Conservation (phyloP, 2,888 invertebrate species). For the Drosophila peninsularis region DNA sequence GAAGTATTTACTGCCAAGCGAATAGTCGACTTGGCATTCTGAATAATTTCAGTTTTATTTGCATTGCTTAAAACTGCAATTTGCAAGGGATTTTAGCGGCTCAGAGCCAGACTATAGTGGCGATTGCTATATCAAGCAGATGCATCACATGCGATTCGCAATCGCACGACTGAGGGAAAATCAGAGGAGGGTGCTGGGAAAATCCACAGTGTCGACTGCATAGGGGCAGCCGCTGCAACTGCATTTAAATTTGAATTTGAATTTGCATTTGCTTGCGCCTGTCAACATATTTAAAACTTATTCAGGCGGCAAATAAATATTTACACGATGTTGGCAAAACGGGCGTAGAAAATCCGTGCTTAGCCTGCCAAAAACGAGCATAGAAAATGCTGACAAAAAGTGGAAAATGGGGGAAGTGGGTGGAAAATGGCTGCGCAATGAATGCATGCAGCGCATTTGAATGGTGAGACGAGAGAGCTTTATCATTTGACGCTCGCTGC, state of each 20-base stretch:
- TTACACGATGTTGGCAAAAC: conserved; percentile 58
- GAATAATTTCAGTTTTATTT: conserved; percentile 9
- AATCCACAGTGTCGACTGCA: conserved; percentile 38
- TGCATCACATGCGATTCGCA: conserved; percentile 49
- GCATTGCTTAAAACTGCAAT: conserved; percentile 27
- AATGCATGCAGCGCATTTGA: conserved; percentile 16
- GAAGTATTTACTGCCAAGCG: not conserved
- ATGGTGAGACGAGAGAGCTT: conserved; percentile 20
- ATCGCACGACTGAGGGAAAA: not conserved
- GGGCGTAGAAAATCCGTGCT: conserved; percentile 71
- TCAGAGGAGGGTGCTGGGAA: not conserved
- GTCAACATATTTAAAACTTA: conserved; percentile 77
- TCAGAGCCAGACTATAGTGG: conserved; percentile 1
- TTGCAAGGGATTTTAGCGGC: conserved; percentile 29
- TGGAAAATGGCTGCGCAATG: conserved; percentile 9
- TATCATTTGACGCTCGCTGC: conserved; percentile 58
- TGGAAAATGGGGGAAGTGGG: not conserved
- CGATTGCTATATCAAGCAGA: conserved; percentile 18
- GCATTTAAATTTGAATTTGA: conserved; percentile 16
- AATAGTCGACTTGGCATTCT: not conserved
- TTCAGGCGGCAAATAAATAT: conserved; percentile 76
- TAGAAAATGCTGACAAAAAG: conserved; percentile 37
- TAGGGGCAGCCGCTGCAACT: conserved; percentile 27
- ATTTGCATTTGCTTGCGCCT: conserved; percentile 19
- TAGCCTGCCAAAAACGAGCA: conserved; percentile 59